Conservation (phyloP, 2,888 invertebrate species). For the Lymantria dispar region DNA sequence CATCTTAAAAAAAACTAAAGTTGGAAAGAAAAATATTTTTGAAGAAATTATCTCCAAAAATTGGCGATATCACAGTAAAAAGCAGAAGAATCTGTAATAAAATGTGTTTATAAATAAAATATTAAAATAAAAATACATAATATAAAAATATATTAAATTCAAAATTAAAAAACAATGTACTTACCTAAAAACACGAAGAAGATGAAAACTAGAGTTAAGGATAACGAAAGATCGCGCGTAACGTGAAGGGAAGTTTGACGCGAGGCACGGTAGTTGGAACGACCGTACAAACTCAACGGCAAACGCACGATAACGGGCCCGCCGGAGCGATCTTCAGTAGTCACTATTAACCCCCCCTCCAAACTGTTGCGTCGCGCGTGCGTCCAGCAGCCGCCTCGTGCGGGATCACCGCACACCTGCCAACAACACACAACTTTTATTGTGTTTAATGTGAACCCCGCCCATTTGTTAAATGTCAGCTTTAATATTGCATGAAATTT, state of each 20-base stretch:
- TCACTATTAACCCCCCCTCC: constrained; percentile 37
- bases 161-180: constrained; percentile 6
- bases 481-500: constrained; percentile 6
- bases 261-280: constrained; percentile 25
- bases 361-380: constrained; percentile 63
- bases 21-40: too few species aligned
- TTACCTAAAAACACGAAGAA: constrained; percentile 29
- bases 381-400: constrained; percentile 21
- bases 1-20: too few species aligned
- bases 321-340: neutral
- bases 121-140: neutral
- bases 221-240: constrained; percentile 28
- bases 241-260: constrained; percentile 15
- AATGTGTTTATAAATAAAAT: neutral
- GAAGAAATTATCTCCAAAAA: too few species aligned
- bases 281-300: constrained; percentile 29
- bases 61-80: too few species aligned
- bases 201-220: constrained; percentile 7
- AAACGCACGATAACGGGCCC: constrained; percentile 46
- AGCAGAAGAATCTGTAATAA: too few species aligned
- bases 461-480: constrained; percentile 28
- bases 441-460: constrained; percentile 19
- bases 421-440: constrained; percentile 17
- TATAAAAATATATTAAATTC: neutral
- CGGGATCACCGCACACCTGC: constrained; percentile 25